phyloP scores from a whole-genome alignment of 2,888 invertebrate species.

The Leptinotarsa rubiginosa region DNA sequence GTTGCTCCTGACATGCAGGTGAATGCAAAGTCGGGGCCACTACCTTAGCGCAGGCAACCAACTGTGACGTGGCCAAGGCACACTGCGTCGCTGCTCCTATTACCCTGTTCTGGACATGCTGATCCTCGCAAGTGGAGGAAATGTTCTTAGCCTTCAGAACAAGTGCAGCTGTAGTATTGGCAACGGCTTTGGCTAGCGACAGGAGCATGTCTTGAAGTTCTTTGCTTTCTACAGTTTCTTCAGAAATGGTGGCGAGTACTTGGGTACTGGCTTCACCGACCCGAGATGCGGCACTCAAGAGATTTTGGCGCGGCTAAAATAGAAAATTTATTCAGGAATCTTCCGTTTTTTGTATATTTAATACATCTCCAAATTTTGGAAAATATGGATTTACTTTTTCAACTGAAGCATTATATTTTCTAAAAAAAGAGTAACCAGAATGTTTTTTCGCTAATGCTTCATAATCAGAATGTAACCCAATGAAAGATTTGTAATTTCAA shows the following conservation, averaged over 20 bases:
- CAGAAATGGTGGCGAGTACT: constrained; percentile 92
- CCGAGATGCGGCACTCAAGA: constrained; percentile 93
- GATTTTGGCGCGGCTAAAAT: constrained; percentile 83
- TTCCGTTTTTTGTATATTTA: too few relatives aligned
- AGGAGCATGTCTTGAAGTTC: constrained; percentile 91
- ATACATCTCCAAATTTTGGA: too few relatives aligned
- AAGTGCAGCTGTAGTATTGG: constrained; percentile 96
- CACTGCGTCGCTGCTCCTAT: constrained; percentile 96
- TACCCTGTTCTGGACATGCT: constrained; percentile 85
- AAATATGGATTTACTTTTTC: too few relatives aligned
- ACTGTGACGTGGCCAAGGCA: constrained; percentile 95
- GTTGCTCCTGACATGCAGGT: constrained; percentile 88
- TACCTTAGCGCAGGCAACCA: constrained; percentile 97
- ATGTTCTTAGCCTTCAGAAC: constrained; percentile 97
- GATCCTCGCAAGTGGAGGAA: constrained; percentile 88
- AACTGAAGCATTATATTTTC: too few relatives aligned
- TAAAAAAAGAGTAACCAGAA: too few relatives aligned
- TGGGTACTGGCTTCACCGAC: constrained; percentile 97
- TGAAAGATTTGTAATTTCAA: too few relatives aligned
- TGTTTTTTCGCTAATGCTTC: too few relatives aligned
- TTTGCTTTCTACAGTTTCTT: constrained; percentile 86
- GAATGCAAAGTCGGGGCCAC: constrained; percentile 87
- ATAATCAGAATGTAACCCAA: too few relatives aligned
- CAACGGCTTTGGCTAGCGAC: constrained; percentile 95
- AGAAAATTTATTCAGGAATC: background rate